phyloP scores from a whole-genome alignment of 1,140 invertebrate species.

The Atta texana region DNA sequence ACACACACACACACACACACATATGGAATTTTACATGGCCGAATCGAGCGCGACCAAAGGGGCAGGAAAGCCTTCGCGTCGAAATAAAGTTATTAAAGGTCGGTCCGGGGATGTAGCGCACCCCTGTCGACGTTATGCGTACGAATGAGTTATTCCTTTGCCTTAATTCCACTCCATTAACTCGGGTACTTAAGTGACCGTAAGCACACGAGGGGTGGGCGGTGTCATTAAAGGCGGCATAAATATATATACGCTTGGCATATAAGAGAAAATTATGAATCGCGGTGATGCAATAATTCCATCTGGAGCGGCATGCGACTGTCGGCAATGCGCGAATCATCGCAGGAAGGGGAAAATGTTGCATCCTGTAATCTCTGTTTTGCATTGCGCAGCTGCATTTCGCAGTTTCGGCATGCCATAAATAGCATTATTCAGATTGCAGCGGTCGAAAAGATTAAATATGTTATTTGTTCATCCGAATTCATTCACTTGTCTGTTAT shows the following conservation, averaged over 20 bases:
- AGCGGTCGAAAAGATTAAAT: not conserved
- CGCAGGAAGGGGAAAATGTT: conserved; percentile 46
- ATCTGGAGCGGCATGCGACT: conserved; percentile 7
- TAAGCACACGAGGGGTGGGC: conserved; percentile 53
- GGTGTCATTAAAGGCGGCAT: conserved; percentile 66
- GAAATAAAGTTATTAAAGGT: conserved; percentile 77
- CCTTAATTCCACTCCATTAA: conserved; percentile 76
- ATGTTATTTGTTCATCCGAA: not conserved
- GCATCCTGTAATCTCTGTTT: conserved; percentile 33
- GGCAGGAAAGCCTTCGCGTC: conserved; percentile 37
- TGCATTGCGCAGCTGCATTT: conserved; percentile 30
- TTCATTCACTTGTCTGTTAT: not conserved
- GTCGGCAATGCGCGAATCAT: conserved; percentile 17
- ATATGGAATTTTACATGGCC: conserved; percentile 63
- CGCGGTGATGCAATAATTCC: conserved; percentile 54
- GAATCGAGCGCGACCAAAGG: conserved; percentile 39
- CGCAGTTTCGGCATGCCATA: not conserved
- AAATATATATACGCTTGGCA: conserved; percentile 49
- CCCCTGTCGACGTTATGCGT: conserved; percentile 71
- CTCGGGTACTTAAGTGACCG: conserved; percentile 68
- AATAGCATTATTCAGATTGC: conserved; percentile 16
- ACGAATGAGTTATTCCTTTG: conserved; percentile 76
- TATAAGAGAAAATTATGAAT: not conserved
- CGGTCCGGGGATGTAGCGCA: conserved; percentile 19
- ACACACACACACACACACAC: no score